Evolutionary conservation across 2,888 invertebrate species (phyloP), one percentile per base, ranked within the genome.

Genomic region (Chrysolina haemoptera): DNA sequence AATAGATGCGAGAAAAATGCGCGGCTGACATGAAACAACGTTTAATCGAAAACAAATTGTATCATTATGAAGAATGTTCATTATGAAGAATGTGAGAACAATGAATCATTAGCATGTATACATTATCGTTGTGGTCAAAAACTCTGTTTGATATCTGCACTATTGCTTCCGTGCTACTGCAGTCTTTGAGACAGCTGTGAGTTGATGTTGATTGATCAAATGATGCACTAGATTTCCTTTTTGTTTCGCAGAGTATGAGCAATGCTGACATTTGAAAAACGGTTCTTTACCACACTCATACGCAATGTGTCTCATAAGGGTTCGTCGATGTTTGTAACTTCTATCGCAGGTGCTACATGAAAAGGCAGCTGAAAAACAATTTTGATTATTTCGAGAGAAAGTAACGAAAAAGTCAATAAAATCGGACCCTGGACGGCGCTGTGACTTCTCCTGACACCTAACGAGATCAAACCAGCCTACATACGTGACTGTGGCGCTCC

Each of bases 231-330:
- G 55, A 18, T 65, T n/a, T 9, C 16, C 22, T 43, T 70, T 64
- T 11, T 65, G 69, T 66, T 75, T 72, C 1, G 67, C 55, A 46
- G 40, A 40, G 16, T 62, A 72, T n/a, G 66, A 11, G n/a, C 75
- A 75, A 14, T 65, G 40, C 14, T 62, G 53, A 65, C 82, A 82
- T 22, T 67, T 70, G 65, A 82, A 79, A 62, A 73, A 67, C 0
- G 82, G 81, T 55, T 75, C 67, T 55, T 81, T 79, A 48, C 79
- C 79, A 66, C 83, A 83, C 68, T 82, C 80, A 68, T 75, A 81
- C 35, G 77, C 78, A 41, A 68, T 72, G 74, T 83, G 82, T 18
- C 79, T 81, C 59, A 74, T 74, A 50, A 80, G 68, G 59, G 35
- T 59, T 59, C 59, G 22, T 63, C 53, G 43, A 5, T 43, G 46